Base-by-base conservation (phyloP, 2,113 vertebrate species). In the Melospiza melodia region DNA sequence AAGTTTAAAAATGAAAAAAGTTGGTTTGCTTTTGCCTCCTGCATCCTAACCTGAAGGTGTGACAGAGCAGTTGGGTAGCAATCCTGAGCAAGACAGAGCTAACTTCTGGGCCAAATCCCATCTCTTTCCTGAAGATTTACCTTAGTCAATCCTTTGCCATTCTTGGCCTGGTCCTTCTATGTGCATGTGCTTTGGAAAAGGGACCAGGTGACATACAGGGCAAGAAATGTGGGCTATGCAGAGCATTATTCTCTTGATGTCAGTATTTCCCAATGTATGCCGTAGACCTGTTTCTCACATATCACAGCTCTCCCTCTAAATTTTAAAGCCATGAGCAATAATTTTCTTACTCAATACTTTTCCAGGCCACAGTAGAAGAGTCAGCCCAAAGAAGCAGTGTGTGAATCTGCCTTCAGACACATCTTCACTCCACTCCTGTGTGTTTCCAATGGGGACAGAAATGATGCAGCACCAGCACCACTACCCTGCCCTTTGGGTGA, bases 401-500 rank as follows among this genome's bases (percentile, higher is more conserved):
- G 55, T 31, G 89, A 58, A 41, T 66, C 63, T 80, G 72, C 72
- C 52, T 52, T 66, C 89, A 84, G 54, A 41, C 37, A 69, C 41
- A 41, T 57, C 67, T 66, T 27, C 33, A 22, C 20, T 55, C 44
- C 19, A 2, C 30, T 41, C 30, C 20, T 37, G 10, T 41, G 86
- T 41, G 23, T 73, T 83, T 80, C 59, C 73, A 79, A 19, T 1
- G n/a, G 75, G n/a, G 72, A 66, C 55, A 77, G 63, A 23, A 49
- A 75, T 61, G n/a, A 62, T 48, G 39, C 30, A 83, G 72, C 73
- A 78, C 16, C 27, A 73, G 46, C 78, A 83, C 15, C 43, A 61
- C 39, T 49, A n/a, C 52, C 23, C 59, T 96, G 83, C 25, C 44
- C 30, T 97, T 94, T 91, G 83, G 37, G 52, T 75, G 57, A 93